Conservation (phyloP, 2,888 invertebrate genomes). For the Synanthedon andrenaeformis region DNA sequence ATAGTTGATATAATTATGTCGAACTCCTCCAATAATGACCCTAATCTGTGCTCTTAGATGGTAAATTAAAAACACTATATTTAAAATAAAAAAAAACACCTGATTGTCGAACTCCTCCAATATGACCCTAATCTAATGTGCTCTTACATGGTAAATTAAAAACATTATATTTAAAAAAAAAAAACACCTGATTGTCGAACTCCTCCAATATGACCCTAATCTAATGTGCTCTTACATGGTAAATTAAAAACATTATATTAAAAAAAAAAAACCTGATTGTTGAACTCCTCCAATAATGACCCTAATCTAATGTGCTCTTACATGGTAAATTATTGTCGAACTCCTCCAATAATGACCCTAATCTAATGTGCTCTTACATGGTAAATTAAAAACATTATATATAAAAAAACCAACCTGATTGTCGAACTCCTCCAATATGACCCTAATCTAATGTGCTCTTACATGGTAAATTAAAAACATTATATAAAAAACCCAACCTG, state of each 20-base stretch:
- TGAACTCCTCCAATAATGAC: slow-evolving; percentile 95
- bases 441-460: slow-evolving; percentile 73
- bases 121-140: slow-evolving; percentile 76
- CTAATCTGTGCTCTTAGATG: slow-evolving; percentile 72
- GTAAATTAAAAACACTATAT: background rate
- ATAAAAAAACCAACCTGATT: slow-evolving; percentile 48
- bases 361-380: slow-evolving; percentile 63
- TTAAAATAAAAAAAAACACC: slow-evolving; percentile 21
- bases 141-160: too few relatives aligned
- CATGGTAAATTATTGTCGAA: slow-evolving; percentile 75
- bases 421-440: slow-evolving; percentile 95
- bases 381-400: background rate
- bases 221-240: slow-evolving; percentile 24
- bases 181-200: slow-evolving; percentile 91
- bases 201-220: slow-evolving; percentile 93
- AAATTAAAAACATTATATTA: too few relatives aligned
- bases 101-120: slow-evolving; percentile 92
- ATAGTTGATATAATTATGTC: slow-evolving; percentile 60
- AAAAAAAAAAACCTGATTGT: slow-evolving; percentile 66
- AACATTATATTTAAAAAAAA: too few relatives aligned
- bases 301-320: slow-evolving; percentile 54
- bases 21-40: slow-evolving; percentile 92
- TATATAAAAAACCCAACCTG: slow-evolving; percentile 35
- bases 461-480: background rate
- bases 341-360: slow-evolving; percentile 89